Evolutionary conservation across 2,797 vertebrate genomes (phyloP).

Genomic region (Sebastiscus tertius): DNA sequence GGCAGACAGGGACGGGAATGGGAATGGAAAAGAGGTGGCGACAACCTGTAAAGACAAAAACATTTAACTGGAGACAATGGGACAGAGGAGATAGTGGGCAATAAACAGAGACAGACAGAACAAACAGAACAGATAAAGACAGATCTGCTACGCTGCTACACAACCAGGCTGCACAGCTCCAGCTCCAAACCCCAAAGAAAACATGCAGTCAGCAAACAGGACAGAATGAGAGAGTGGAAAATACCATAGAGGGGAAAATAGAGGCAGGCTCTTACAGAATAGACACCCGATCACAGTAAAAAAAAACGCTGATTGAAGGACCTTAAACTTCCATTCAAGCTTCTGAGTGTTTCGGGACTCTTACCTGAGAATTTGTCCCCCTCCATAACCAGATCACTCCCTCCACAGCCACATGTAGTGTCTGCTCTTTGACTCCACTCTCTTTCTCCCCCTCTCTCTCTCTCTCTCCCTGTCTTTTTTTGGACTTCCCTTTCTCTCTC

Average conservation of each 20-base stretch:
- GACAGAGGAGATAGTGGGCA: neutral
- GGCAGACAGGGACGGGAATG: neutral
- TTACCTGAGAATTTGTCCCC: conserved; percentile 88
- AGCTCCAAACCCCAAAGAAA: conserved; percentile 73
- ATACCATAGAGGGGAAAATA: conserved; percentile 70
- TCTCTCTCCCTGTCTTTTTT: conserved; percentile 68
- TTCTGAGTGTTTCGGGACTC: conserved; percentile 45
- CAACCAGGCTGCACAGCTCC: conserved; percentile 52
- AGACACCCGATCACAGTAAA: conserved; percentile 31
- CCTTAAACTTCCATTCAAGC: conserved; percentile 11
- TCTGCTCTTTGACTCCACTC: conserved; percentile 70
- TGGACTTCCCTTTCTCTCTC: conserved; percentile 78
- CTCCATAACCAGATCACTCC: conserved; percentile 83
- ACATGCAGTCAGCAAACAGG: conserved; percentile 78
- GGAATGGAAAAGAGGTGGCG: neutral
- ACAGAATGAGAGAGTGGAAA: conserved; percentile 81
- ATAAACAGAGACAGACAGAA: conserved; percentile 23
- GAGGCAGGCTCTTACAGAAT: conserved; percentile 43
- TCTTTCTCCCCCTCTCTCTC: conserved; percentile 44
- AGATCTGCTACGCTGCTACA: conserved; percentile 50
- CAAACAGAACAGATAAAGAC: conserved; percentile 39
- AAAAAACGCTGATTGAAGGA: conserved; percentile 11
- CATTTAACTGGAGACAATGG: conserved; percentile 30
- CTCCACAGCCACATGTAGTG: conserved; percentile 81
- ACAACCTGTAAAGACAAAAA: conserved; percentile 19